Conservation (phyloP, 2,113 vertebrate genomes). For the Herpetotheres cachinnans region DNA sequence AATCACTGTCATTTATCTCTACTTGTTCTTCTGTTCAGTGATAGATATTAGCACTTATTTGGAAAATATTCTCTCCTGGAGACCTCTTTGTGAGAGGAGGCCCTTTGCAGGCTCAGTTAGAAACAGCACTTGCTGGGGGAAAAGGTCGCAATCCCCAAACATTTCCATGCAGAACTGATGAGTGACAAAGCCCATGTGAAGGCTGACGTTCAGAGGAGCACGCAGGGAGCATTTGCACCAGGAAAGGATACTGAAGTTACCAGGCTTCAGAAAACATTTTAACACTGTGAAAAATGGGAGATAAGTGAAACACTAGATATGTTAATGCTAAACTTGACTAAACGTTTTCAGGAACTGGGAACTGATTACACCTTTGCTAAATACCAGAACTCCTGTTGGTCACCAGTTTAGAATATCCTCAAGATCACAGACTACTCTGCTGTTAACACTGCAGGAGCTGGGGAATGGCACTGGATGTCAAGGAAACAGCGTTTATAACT, state of each 20-base stretch:
- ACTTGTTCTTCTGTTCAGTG: background rate
- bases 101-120: background rate
- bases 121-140: background rate
- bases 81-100: background rate
- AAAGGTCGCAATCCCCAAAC: background rate
- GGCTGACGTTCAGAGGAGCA: background rate
- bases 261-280: background rate
- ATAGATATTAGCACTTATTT: background rate
- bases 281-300: background rate
- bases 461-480: background rate
- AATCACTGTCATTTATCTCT: background rate
- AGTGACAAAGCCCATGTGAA: background rate
- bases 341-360: background rate
- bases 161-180: background rate
- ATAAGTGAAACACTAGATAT: background rate
- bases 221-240: background rate
- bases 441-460: background rate
- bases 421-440: fast-evolving
- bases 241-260: background rate
- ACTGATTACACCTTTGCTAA: background rate
- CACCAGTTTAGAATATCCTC: background rate
- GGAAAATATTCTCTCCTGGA: background rate
- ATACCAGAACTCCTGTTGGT: background rate
- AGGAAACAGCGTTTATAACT: background rate
- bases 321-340: background rate